A percentile compares a stretch with the other conserved stretches of the same genome.
Evolutionary conservation across 37 sponge, comb jelly and placozoan species (phyloP).

Genomic region (Agelas oroides): DNA sequence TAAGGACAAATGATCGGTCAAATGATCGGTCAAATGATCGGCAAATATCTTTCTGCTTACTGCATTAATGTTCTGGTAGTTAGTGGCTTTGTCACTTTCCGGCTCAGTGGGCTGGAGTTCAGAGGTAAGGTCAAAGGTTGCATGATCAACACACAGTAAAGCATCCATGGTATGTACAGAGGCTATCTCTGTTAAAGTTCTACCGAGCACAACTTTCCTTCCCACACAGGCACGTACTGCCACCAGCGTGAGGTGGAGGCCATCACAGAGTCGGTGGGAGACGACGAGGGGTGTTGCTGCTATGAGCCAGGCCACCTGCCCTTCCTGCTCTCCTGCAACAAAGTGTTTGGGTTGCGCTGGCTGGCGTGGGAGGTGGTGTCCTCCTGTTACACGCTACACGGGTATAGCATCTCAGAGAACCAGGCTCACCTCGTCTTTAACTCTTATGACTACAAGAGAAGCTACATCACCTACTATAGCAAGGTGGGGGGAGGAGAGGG

Average conservation of each 20-base stretch:
- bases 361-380: constrained; percentile 96
- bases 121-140: too few relatives aligned
- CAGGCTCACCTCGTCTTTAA: constrained; percentile 87
- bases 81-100: constrained; percentile 97
- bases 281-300: constrained; percentile 84
- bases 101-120: constrained; percentile 94
- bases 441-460: constrained; percentile 75
- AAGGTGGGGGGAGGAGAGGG: constrained; percentile 49
- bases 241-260: constrained; percentile 96
- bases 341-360: constrained; percentile 82
- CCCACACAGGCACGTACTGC: constrained; percentile 87
- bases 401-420: constrained; percentile 94
- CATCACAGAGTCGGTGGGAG: constrained; percentile 88
- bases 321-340: constrained; percentile 85
- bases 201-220: too few relatives aligned
- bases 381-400: constrained; percentile 87
- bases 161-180: background rate
- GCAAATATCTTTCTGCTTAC: too few relatives aligned
- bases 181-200: background rate
- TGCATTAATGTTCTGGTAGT: too few relatives aligned
- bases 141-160: background rate
- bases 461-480: constrained; percentile 84
- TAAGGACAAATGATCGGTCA: too few relatives aligned
- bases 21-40: too few relatives aligned
- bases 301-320: constrained; percentile 82